Base-by-base conservation (phyloP, 2,113 vertebrate species). In the Gallinago paraguaiae region DNA sequence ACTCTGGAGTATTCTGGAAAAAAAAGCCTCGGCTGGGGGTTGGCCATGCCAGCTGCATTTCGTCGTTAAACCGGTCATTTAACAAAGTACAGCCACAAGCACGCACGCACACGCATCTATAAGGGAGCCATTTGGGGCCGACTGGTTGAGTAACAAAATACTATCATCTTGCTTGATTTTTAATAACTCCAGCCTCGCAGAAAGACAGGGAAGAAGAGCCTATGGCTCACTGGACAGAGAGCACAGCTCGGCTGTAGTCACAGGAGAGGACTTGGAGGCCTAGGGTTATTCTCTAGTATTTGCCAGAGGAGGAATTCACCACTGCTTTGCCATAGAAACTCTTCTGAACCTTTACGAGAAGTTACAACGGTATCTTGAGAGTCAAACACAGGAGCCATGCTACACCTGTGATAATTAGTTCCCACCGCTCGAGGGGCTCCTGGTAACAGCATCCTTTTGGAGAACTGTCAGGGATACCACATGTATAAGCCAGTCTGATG, bases 401-500 rank as follows among this genome's bases (percentile, higher is more conserved):
- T 97, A 96, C 92, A 94, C 95, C 92, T 97, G 93, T 88, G 86
- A 86, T 54, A 48, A 90, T 39, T 53, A 92, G 74, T 90, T 33
- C 53, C 87, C 93, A 70, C 80, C 1, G 12, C 61, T 86, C 91
- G 35, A 74, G 92, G 95, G 83, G 77, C 74, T 97, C 90, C 86
- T 92, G 74, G 93, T 51, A 95, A 95, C 83, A 91, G 96, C 95
- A 82, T 87, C 95, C 86, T 95, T 69, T 72, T 6, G 0, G 77
- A 96, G 81, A 92, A 94, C 93, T 86, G 95, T 96, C 87, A 96
- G 87, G 94, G 92, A 65, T 96, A 94, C 65, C 96, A 97, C 94
- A 93, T 81, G 94, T 60, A 96, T 83, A 96, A 96, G 95, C 93
- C 96, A 97, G 93, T 96, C 93, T 96, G 85, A 96, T 96, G 91